Evolutionary conservation across 2,797 vertebrate genomes (phyloP).

Genomic region (Poecilia gillii): DNA sequence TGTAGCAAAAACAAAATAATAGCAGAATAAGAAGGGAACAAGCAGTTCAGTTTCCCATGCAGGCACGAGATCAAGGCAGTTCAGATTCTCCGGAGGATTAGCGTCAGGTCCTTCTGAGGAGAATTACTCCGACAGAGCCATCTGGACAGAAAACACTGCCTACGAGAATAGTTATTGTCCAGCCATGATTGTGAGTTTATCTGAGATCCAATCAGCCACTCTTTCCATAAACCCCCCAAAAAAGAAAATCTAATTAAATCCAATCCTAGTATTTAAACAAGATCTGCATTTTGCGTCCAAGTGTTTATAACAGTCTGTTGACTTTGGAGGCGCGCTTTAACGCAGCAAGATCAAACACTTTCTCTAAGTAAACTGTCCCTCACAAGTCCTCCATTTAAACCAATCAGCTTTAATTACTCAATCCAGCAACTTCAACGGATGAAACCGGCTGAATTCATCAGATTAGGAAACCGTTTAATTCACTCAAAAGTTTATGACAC

Average conservation of each 20-base stretch:
- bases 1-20: background rate
- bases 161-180: slow-evolving; percentile 26
- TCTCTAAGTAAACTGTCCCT: background rate
- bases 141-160: slow-evolving; percentile 65
- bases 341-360: background rate
- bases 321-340: background rate
- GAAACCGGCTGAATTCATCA: background rate
- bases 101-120: slow-evolving; percentile 53
- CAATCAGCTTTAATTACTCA: background rate
- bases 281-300: background rate
- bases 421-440: background rate
- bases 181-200: slow-evolving; percentile 12
- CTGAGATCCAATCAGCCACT: background rate
- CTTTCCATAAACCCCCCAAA: background rate
- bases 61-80: slow-evolving; percentile 65
- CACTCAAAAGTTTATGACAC: background rate
- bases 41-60: slow-evolving; percentile 33
- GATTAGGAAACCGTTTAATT: background rate
- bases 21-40: slow-evolving; percentile 1
- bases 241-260: background rate
- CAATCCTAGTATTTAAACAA: background rate
- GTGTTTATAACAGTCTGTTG: background rate
- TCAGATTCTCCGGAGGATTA: slow-evolving; percentile 75
- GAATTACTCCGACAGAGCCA: slow-evolving; percentile 74
- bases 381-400: slow-evolving; percentile 5